phyloP scores from a whole-genome alignment of 2,113 vertebrate species.

The Cnemophilus loriae region DNA sequence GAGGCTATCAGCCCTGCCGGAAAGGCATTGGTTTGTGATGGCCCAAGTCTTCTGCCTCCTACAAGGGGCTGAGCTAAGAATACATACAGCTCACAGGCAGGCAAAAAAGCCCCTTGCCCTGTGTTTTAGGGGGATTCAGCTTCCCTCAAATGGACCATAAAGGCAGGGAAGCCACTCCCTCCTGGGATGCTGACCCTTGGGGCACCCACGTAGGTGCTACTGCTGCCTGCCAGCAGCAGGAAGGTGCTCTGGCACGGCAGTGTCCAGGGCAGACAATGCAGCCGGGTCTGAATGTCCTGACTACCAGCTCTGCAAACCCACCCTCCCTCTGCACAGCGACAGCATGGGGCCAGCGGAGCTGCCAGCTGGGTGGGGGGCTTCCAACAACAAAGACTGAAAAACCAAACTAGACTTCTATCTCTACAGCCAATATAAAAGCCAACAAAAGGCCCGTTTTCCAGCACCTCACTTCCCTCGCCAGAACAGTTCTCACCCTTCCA shows the following conservation, averaged over 20 bases:
- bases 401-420: not conserved
- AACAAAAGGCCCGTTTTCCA: not conserved
- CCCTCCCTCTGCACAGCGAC: not conserved
- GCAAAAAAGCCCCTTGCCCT: not conserved
- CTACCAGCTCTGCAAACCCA: not conserved
- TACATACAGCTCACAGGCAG: not conserved
- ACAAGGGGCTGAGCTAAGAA: not conserved
- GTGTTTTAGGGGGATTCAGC: not conserved
- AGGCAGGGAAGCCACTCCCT: not conserved
- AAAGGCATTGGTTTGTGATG: not conserved
- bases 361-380: not conserved
- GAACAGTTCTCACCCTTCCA: not conserved
- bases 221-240: not conserved
- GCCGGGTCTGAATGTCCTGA: not conserved
- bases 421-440: not conserved
- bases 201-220: not conserved
- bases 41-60: not conserved
- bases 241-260: accelerated
- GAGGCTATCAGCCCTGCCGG: not conserved
- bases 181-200: not conserved
- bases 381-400: not conserved
- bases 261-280: not conserved
- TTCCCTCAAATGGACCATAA: not conserved
- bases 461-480: not conserved
- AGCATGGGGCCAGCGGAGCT: not conserved